Evolutionary conservation across 2,113 vertebrate species (phyloP).

Genomic region (Scomber scombrus): DNA sequence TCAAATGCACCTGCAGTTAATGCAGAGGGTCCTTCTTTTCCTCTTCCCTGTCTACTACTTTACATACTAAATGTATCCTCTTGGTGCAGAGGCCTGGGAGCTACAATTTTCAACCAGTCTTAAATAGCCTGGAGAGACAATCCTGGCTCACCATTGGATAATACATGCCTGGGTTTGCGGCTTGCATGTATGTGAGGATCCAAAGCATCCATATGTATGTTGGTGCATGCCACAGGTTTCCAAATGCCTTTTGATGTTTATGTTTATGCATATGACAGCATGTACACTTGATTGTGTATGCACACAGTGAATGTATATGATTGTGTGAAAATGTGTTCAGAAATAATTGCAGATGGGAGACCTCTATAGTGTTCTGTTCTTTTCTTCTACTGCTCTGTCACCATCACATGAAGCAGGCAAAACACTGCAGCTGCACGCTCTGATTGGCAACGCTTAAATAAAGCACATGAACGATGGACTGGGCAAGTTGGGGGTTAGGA

Average conservation of each 20-base stretch:
- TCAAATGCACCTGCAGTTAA: neutral
- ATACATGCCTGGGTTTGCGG: conserved; percentile 20
- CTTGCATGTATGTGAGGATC: conserved; percentile 14
- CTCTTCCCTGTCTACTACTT: conserved; percentile 3
- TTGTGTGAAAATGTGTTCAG: neutral
- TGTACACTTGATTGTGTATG: neutral
- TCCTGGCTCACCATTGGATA: conserved; percentile 3
- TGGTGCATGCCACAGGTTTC: neutral
- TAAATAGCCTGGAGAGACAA: conserved; percentile 61
- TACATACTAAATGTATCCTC: conserved; percentile 24
- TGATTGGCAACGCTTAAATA: neutral
- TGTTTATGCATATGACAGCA: conserved; percentile 10
- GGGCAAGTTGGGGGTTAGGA: neutral
- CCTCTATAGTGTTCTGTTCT: neutral
- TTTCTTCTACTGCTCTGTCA: conserved; percentile 1
- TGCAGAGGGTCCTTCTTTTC: conserved; percentile 8
- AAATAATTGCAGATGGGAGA: conserved; percentile 4
- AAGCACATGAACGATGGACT: neutral
- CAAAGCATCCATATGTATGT: neutral
- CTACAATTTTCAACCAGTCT: conserved; percentile 50
- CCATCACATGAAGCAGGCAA: neutral
- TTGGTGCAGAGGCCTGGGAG: conserved; percentile 34
- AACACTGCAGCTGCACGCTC: neutral
- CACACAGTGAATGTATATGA: neutral
- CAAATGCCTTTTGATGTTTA: conserved; percentile 34